Evolutionary conservation across 2,113 vertebrate species (phyloP).

Genomic region (Ailuropoda melanoleuca): DNA sequence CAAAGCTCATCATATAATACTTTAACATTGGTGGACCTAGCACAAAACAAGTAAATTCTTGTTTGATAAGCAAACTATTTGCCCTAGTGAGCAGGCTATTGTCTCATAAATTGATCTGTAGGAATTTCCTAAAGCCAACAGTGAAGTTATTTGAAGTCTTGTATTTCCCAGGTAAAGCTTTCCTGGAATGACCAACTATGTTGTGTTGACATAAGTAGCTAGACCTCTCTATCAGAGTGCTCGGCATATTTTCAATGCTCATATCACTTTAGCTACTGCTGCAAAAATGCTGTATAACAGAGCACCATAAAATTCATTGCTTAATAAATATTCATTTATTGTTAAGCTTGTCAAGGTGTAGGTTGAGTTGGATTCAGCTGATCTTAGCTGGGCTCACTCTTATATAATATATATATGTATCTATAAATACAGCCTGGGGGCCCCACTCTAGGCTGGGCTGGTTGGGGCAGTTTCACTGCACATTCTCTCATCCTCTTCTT

Average conservation of each 20-base stretch:
- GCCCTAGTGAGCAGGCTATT: background rate
- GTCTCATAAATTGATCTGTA: background rate
- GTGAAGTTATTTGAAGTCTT: background rate
- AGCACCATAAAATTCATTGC: background rate
- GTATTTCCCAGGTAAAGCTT: background rate
- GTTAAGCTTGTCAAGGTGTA: background rate
- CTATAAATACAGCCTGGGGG: background rate
- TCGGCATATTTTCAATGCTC: background rate
- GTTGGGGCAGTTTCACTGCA: background rate
- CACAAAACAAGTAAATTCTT: background rate
- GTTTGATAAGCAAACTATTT: background rate
- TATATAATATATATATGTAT: background rate
- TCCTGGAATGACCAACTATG: background rate
- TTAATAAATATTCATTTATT: background rate
- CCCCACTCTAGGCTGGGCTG: background rate
- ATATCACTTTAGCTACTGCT: background rate
- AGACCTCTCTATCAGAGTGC: background rate
- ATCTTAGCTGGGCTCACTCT: background rate
- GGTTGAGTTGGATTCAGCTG: background rate
- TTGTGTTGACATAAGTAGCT: background rate
- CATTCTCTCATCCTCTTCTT: background rate
- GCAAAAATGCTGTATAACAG: background rate
- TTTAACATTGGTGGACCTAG: background rate
- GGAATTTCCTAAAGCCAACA: background rate
- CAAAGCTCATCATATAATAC: background rate